Evolutionary conservation across 1,140 invertebrate species (phyloP), one percentile per base, ranked within the genome.

Genomic region (Ceratina calcarata): DNA sequence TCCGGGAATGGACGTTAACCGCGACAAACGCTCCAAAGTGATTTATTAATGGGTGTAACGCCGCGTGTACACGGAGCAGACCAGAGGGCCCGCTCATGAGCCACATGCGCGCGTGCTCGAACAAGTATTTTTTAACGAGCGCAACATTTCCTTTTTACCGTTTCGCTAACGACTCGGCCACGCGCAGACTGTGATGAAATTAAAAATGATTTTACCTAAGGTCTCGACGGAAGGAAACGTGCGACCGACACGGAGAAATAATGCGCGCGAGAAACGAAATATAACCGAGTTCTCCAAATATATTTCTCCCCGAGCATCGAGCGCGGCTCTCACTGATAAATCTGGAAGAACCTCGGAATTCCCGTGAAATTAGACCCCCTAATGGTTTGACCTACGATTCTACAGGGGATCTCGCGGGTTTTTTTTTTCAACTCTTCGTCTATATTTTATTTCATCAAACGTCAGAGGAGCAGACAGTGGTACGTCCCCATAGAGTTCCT

Each of bases 41-140:
- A 90, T 90, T 90, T 89, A 90, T 90, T 88, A 88, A 82, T 69
- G 82, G 64, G 81, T 83, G 76, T 87, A 89, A 89, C 80, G 81
- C 62, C n/a, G 71, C 55, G 71, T 72, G 37, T 45, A 10, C 37
- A 10, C 37, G 10, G 37, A 83, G 57, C 62, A 22, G 45, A 55
- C 60, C 64, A 22, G 68, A 58, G 37, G 20, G 45, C 49, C 8
- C 37, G 37, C 37, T 45, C 37, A 45, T 45, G 13, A 16, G 37
- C 24, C 57, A 64, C 53, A 70, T 51, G 66, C 62, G 55, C 70
- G 68, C 68, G 64, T 84, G 65, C 74, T 67, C 45, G 71, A 81
- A 70, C 64, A 62, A 65, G 51, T 65, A 77, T 81, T 85, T 83
- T 85, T 85, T 84, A 85, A 84, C 83, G 82, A 81, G 82, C 68